Conservation (phyloP, 2,113 vertebrate species). For the Sylvilagus bachmani region DNA sequence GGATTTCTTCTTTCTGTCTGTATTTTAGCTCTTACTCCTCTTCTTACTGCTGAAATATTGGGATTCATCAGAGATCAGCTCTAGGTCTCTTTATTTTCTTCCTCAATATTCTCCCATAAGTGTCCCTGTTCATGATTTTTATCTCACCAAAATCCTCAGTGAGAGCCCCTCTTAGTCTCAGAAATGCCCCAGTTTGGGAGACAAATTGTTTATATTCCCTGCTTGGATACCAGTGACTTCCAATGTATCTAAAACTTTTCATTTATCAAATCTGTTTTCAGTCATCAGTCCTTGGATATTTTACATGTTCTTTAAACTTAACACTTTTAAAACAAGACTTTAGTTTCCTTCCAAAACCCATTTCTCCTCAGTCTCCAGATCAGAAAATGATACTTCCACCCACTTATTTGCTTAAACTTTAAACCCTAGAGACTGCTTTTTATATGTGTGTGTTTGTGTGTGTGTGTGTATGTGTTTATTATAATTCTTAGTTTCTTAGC, state of each 20-base stretch:
- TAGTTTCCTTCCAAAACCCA: neutral
- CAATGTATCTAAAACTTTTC: neutral
- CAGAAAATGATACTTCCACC: neutral
- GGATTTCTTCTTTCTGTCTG: neutral
- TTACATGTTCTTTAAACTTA: neutral
- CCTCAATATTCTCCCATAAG: neutral
- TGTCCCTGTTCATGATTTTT: neutral
- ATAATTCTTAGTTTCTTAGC: neutral
- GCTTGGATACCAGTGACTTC: neutral
- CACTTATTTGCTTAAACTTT: neutral
- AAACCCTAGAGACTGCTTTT: neutral
- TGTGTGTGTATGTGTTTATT: no score
- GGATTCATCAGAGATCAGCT: neutral
- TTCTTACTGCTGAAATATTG: neutral
- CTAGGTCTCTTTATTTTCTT: neutral
- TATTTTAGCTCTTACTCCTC: neutral
- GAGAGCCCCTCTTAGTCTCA: neutral
- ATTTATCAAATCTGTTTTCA: neutral
- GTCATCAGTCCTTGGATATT: neutral
- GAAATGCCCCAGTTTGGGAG: neutral
- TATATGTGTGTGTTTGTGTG: no score
- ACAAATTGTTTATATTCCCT: neutral
- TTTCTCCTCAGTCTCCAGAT: neutral
- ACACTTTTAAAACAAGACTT: conserved; percentile 9
- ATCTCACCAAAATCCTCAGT: neutral